Evolutionary conservation across 1,140 invertebrate species (phyloP).

Genomic region (Ceratina australensis): DNA sequence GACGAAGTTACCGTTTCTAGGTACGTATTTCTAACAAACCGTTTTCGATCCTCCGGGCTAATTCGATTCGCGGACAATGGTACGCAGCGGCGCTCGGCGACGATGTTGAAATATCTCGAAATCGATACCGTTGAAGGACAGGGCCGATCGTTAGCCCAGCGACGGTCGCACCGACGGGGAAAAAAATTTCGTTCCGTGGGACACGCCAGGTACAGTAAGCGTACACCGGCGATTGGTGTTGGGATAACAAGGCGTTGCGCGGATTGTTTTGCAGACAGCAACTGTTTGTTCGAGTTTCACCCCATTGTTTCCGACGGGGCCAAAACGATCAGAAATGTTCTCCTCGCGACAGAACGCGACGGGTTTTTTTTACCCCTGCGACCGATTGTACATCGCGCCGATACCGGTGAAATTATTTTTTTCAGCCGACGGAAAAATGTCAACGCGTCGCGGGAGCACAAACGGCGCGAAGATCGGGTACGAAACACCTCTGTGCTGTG

Average conservation of each 20-base stretch:
- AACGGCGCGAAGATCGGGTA: constrained; percentile 1
- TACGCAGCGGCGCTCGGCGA: background rate
- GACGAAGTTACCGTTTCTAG: background rate
- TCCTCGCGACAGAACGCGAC: constrained; percentile 7
- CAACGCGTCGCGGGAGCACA: background rate
- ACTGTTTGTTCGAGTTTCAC: constrained; percentile 26
- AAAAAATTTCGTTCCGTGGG: constrained; percentile 10
- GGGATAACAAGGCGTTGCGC: constrained; percentile 46
- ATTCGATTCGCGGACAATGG: background rate
- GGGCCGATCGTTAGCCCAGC: background rate
- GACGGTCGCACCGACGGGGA: too few species aligned
- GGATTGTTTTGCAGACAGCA: constrained; percentile 37
- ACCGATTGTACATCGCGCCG: background rate
- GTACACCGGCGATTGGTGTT: constrained; percentile 26
- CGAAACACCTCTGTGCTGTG: background rate
- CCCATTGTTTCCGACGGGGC: constrained; percentile 23
- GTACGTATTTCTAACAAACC: background rate
- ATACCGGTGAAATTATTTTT: constrained; percentile 34
- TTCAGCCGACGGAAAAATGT: constrained; percentile 5
- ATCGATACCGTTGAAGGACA: constrained; percentile 16
- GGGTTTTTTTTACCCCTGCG: constrained; percentile 8
- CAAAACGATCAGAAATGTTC: constrained; percentile 28
- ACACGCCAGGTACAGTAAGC: constrained; percentile 15
- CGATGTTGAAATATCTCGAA: background rate
- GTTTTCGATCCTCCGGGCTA: background rate